A percentile compares a stretch with the other conserved stretches of the same genome.
These are phyloP conservation scores for Catamblyrhynchus diadema DNA, from an alignment of 2,797 vertebrate species.

Conservation along the genomic window DNA sequence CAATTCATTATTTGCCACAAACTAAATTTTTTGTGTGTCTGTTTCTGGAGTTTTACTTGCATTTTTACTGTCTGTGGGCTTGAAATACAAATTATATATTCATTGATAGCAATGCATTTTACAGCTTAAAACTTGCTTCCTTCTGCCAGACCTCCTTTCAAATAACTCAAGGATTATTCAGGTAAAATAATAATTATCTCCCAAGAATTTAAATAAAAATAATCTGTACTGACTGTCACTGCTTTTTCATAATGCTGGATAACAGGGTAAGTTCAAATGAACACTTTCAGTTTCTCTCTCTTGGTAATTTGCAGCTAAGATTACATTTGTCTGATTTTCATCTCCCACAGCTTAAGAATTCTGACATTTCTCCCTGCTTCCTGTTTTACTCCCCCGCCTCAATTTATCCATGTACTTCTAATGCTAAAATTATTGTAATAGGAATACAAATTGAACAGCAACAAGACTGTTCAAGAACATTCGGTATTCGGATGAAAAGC, in stretches of 20 bases:
- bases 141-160: constrained; percentile 23
- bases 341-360: constrained; percentile 23
- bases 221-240: not conserved
- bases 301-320: constrained; percentile 36
- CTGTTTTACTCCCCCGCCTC: not conserved
- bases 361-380: constrained; percentile 32
- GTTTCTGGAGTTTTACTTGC: constrained; percentile 1
- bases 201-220: constrained; percentile 52
- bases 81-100: constrained; percentile 53
- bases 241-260: constrained; percentile 3
- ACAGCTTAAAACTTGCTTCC: not conserved
- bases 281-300: constrained; percentile 17
- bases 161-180: constrained; percentile 42
- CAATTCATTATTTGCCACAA: not conserved
- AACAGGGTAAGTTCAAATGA: constrained; percentile 44
- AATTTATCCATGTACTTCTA: not conserved
- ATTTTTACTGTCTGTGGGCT: constrained; percentile 6
- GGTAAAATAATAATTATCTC: constrained; percentile 63
- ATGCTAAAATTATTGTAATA: not conserved
- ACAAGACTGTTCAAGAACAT: not conserved
- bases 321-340: constrained; percentile 37
- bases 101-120: constrained; percentile 11
- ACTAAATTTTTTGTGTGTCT: not conserved
- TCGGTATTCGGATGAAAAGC: not conserved
- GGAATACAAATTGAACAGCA: constrained; percentile 22